Conservation (phyloP, 2,113 vertebrate species). For the Scomber scombrus region DNA sequence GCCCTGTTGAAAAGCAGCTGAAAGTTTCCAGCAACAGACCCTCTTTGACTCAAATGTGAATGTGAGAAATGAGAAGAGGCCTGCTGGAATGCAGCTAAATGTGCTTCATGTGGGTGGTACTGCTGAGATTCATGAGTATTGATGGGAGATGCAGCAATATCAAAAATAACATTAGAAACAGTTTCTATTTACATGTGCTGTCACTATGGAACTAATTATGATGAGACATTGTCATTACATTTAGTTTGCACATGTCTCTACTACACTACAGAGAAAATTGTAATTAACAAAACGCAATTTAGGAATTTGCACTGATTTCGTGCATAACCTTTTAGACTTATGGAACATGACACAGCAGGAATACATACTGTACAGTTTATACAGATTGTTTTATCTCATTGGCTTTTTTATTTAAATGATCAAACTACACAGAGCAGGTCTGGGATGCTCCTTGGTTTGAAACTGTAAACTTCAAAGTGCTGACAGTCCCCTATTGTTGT, state of each 20-base stretch:
- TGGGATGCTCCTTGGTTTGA: not conserved
- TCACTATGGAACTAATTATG: not conserved
- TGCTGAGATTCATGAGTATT: constrained; percentile 21
- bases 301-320: not conserved
- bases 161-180: constrained; percentile 10
- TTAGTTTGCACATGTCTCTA: not conserved
- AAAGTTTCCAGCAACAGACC: constrained; percentile 38
- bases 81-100: constrained; percentile 52
- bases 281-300: not conserved
- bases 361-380: not conserved
- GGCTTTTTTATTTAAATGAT: not conserved
- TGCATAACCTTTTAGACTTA: no score
- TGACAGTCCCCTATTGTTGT: constrained; percentile 14
- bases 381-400: not conserved
- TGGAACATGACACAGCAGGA: not conserved
- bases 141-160: constrained; percentile 3
- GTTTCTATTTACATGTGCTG: not conserved
- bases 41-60: constrained; percentile 40
- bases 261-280: not conserved
- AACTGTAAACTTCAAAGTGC: constrained; percentile 29
- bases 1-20: constrained; percentile 58
- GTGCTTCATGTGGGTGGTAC: constrained; percentile 42
- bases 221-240: not conserved
- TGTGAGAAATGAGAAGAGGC: constrained; percentile 32
- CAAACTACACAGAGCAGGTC: not conserved